Evolutionary conservation across 2,888 invertebrate species (phyloP).

Genomic region (Aleiodes alternator): DNA sequence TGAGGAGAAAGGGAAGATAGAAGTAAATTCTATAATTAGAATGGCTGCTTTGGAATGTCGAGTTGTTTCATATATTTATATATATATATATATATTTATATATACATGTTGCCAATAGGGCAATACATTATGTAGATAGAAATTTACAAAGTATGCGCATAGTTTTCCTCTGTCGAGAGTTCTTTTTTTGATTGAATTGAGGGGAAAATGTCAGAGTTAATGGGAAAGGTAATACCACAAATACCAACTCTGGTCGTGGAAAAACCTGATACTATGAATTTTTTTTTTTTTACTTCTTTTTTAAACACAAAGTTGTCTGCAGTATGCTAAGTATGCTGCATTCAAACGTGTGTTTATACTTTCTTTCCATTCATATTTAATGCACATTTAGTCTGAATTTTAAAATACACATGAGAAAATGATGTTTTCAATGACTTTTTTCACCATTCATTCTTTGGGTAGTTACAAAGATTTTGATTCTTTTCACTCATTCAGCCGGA

Average conservation of each 20-base stretch:
- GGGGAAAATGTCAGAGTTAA: too few relatives aligned
- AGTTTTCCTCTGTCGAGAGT: conserved; percentile 42
- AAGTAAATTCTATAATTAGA: conserved; percentile 67
- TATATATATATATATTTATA: background rate
- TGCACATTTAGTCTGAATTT: too few relatives aligned
- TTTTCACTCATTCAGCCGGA: conserved; percentile 40
- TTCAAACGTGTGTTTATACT: too few relatives aligned
- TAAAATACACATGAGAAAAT: too few relatives aligned
- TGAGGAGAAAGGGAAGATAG: conserved; percentile 5
- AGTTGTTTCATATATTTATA: conserved; percentile 42
- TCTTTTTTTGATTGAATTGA: too few relatives aligned
- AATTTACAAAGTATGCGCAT: conserved; percentile 18
- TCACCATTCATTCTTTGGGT: background rate
- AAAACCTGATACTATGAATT: too few relatives aligned
- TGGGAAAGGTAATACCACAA: too few relatives aligned
- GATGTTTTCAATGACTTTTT: conserved; percentile 51
- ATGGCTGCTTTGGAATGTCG: conserved; percentile 65
- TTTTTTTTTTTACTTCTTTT: too few relatives aligned
- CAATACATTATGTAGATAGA: conserved; percentile 38
- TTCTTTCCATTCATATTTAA: too few relatives aligned
- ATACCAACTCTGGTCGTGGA: too few relatives aligned
- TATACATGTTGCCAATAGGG: conserved; percentile 12
- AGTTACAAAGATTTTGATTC: background rate
- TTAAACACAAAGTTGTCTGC: too few relatives aligned
- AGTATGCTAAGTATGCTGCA: too few relatives aligned